Evolutionary conservation across 2,888 invertebrate genomes (phyloP), one percentile per base, ranked within the genome.

Genomic region (Pammene fasciana): DNA sequence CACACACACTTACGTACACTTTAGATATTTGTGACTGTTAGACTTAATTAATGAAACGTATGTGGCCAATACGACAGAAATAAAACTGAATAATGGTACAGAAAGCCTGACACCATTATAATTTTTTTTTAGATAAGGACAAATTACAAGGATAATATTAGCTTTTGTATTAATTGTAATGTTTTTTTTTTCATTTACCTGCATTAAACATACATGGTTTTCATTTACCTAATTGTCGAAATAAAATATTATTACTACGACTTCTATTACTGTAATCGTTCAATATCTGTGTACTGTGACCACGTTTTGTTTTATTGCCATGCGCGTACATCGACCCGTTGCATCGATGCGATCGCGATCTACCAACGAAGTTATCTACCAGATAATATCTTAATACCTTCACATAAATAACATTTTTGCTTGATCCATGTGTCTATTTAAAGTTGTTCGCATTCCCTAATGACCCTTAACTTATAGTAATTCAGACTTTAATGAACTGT

Each of bases 301-400:
- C 18, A 50, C 65, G 71, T 72, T 71, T 67, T 71, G 66, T 76
- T 76, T 73, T 82, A 79, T 79, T 79, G 72, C 65, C 75, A 78
- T 76, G 45, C 86, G 77, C 78, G 84, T 79, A 77, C 86, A 76
- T 78, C 82, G 84, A 85, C 84, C 83, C 78, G 77, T 36, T 66
- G 65, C 67, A 62, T 48, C 73, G 71, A 74, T 73, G 72, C 70
- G 67, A 75, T 78, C 73, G 73, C 75, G 73, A 72, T 70, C 68
- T 26, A 43, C 43, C 11, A 4, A 16, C 52, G 46, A 52, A 52
- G 36, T 67, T 14, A 56, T 46, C 56, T 50, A 18, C 36, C 41
- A n/a, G 59, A 62, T 60, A 50, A 52, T 16, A 18, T 60, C 34
- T 60, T 67, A 59, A 45, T 41, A 34, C 34, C 4, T 16, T 10